Base-by-base conservation (phyloP, 37 sponge, comb jelly and placozoan species). In the Aplysina aerophoba region DNA sequence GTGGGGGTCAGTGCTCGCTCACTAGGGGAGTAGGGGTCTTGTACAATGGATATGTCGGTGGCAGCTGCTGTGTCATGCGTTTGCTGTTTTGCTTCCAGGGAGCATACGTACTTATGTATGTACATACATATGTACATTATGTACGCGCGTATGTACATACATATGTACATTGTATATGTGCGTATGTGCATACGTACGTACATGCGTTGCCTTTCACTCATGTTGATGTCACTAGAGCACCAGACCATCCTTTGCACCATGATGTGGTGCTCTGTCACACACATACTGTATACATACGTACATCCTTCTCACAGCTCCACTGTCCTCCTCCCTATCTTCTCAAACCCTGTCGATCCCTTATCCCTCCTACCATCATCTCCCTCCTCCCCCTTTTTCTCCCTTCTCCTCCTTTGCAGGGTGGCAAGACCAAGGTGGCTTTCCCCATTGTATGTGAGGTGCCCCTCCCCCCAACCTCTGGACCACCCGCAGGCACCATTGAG, bases 381-480 rank as follows among this genome's bases (percentile, higher is more conserved):
- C 36, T 15, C 20, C 28, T 69, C 17, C 84, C 72, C 75, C 38
- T 12, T 19, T 79, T 6, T 19, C 61, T 24, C 30, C 61, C 17
- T 81, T 20, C 12, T 58, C 31, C 25, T n/a, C 28, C 1, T 31
- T 21, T 41, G n/a, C 20, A 87, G 85, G 87, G 87, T 57, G 95
- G 93, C n/a, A 93, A 95, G 87, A 80, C 85, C 16, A 95, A 95
- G 84, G 84, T 95, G 13, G 71, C 81, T 1, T 93, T 90, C 71
- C 96, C 96, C 39, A 95, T 95, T 67, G 82, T 84, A 63, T 93
- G 55, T 80, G 92, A 91, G 73, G 57, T 53, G 14, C 88, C 80
- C 66, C 63, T 78, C 25, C 89, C 90, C 5, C 84, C 86, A 15
- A 83, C 81, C 33, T 67, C 83, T n/a, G 91, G 89, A 11, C 77